Base-by-base conservation (phyloP, 2,113 vertebrate species). In the Toxotes jaculatrix region DNA sequence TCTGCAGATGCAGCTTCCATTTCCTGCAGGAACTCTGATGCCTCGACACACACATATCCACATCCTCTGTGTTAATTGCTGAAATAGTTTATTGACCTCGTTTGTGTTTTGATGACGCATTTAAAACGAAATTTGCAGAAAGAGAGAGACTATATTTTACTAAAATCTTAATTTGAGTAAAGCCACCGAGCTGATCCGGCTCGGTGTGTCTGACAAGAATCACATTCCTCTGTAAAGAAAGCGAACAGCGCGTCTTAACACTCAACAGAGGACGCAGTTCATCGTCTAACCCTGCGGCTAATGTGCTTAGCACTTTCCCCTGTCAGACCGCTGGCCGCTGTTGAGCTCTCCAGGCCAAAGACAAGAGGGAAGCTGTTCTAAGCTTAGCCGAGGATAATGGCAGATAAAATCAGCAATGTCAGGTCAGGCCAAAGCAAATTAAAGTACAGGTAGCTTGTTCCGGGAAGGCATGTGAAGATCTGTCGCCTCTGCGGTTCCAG, bases 1-100 rank as follows among this genome's bases (percentile, higher is more conserved):
- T 74, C 76, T 91, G 86, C 92, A 91, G 66, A 82, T 63, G 85
- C 79, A 83, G 14, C 42, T 75, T 86, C 77, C 49, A 85, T 77
- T 90, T 91, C 89, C 88, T 89, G 88, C 85, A 83, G 80, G 34
- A 87, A 74, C 79, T 67, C 19, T 17, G 13, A 53, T 23, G 56
- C 47, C 31, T 74, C 32, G n/a, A 56, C 7, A 77, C 51, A 61
- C 40, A 76, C 62, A 62, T 10, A 73, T 34, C 40, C 78, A 79
- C 70, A 80, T 79, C 73, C 74, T 88, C 42, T 59, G 72, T 42
- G 61, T 43, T 56, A 43, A 61, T 17, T 42, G 14, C 43, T 0
- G 2, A 80, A 64, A 49, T 11, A 19, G 42, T 10, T 79, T 43
- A 36, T 66, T 66, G 40, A 71, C 11, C 12, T 19, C 8, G 1